Conservation (phyloP, 2,888 invertebrate genomes). For the Fragum sueziense region DNA sequence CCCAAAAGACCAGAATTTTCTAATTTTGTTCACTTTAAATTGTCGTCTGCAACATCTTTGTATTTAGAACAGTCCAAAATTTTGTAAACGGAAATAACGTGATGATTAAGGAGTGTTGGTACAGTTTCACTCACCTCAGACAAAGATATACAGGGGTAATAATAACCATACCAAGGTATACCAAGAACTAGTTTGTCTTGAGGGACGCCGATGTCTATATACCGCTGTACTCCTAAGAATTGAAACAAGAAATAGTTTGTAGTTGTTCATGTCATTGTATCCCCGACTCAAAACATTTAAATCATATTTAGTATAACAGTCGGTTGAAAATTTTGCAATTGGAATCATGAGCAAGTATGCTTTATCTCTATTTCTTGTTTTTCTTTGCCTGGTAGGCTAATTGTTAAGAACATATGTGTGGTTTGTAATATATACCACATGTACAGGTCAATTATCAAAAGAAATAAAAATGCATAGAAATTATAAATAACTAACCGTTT, state of each 20-base stretch:
- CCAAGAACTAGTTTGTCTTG: constrained; percentile 80
- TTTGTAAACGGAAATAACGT: too few relatives aligned
- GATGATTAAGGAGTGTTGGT: too few relatives aligned
- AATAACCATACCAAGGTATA: constrained; percentile 83
- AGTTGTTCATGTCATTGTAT: background rate
- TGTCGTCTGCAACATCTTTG: too few relatives aligned
- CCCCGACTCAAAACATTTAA: background rate
- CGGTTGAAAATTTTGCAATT: background rate
- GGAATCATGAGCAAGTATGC: too few relatives aligned
- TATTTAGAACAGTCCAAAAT: too few relatives aligned
- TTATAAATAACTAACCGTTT: constrained; percentile 65
- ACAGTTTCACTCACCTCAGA: constrained; percentile 48
- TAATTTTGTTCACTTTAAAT: too few relatives aligned
- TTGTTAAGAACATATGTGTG: too few relatives aligned
- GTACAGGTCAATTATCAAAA: too few relatives aligned
- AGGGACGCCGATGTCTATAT: constrained; percentile 74
- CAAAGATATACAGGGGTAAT: constrained; percentile 76
- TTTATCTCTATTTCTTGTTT: too few relatives aligned
- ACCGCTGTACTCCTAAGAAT: constrained; percentile 75
- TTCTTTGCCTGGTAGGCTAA: too few relatives aligned
- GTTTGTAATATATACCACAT: too few relatives aligned
- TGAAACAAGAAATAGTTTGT: background rate
- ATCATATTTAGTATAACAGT: background rate
- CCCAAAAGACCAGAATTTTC: background rate
- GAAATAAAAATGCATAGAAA: background rate